phyloP scores from a whole-genome alignment of 30 jellyfish, hydroid and myxozoan species.

The Chrysaora quinquecirrha region DNA sequence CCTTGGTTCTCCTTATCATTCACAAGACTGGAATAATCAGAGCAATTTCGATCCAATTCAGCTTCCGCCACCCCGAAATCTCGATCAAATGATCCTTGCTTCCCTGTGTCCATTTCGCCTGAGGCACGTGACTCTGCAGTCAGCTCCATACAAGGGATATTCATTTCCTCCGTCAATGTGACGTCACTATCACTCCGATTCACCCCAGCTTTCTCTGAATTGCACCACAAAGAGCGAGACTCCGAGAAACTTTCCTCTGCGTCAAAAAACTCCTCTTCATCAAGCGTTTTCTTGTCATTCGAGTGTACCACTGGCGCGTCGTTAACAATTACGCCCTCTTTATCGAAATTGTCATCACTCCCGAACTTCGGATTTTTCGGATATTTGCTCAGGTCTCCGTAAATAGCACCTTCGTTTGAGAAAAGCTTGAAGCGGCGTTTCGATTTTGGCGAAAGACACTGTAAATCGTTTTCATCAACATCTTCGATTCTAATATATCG shows the following conservation, averaged over 20 bases:
- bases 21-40: too few relatives aligned
- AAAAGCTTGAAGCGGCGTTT: neutral
- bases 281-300: neutral
- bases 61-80: too few relatives aligned
- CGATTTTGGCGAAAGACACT: neutral
- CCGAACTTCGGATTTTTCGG: neutral
- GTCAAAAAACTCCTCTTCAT: neutral
- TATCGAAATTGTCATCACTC: neutral
- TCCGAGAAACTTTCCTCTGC: neutral
- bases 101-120: too few relatives aligned
- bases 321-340: neutral
- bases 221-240: slow-evolving; percentile 17
- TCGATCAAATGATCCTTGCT: too few relatives aligned
- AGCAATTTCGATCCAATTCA: too few relatives aligned
- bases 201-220: slow-evolving; percentile 20
- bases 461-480: neutral
- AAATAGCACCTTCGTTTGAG: neutral
- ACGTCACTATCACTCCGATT: slow-evolving; percentile 44
- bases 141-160: slow-evolving; percentile 1
- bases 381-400: neutral
- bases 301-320: neutral
- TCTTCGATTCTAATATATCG: neutral
- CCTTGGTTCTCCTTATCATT: too few relatives aligned
- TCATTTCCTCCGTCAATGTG: slow-evolving; percentile 39
- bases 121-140: neutral